phyloP scores from a whole-genome alignment of 2,888 invertebrate genomes.

The Disparrhopalites patrizii region DNA sequence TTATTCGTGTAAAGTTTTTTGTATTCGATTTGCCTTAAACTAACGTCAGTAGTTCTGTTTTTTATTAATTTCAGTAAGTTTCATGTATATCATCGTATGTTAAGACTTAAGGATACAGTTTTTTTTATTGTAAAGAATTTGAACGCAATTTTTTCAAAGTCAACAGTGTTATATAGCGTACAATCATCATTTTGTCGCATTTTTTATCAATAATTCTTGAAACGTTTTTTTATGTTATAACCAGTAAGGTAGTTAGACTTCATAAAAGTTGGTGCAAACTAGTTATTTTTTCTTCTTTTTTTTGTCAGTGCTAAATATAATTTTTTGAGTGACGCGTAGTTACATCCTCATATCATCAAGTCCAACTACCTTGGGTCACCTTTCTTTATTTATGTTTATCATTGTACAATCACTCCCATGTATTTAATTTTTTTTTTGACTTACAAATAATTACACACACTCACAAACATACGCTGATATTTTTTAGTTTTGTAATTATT shows the following conservation, averaged over 20 bases:
- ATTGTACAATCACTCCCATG: too few relatives aligned
- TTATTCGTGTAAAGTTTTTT: constrained; percentile 9
- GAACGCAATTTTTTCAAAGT: constrained; percentile 4
- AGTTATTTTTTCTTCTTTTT: too few relatives aligned
- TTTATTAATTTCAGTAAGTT: constrained; percentile 11
- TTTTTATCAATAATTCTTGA: too few relatives aligned
- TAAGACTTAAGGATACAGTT: too few relatives aligned
- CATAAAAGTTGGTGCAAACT: constrained; percentile 1
- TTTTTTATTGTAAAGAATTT: constrained; percentile 2
- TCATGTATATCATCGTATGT: constrained; percentile 5
- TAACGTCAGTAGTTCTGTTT: constrained; percentile 1
- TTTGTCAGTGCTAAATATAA: constrained; percentile 3
- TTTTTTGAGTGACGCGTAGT: constrained; percentile 1
- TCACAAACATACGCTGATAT: constrained; percentile 17
- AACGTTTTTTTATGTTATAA: too few relatives aligned
- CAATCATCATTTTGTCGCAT: not conserved
- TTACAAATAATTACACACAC: constrained; percentile 6
- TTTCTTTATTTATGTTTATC: too few relatives aligned
- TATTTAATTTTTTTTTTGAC: too few relatives aligned
- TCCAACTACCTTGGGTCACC: constrained; percentile 10
- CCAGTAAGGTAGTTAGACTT: constrained; percentile 10
- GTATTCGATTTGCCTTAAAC: not conserved
- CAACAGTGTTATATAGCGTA: constrained; percentile 5
- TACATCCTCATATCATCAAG: constrained; percentile 5
- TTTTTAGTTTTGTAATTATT: constrained; percentile 7